Conservation (phyloP, 2,888 invertebrate genomes). For the Prosopocoilus inquinatus region DNA sequence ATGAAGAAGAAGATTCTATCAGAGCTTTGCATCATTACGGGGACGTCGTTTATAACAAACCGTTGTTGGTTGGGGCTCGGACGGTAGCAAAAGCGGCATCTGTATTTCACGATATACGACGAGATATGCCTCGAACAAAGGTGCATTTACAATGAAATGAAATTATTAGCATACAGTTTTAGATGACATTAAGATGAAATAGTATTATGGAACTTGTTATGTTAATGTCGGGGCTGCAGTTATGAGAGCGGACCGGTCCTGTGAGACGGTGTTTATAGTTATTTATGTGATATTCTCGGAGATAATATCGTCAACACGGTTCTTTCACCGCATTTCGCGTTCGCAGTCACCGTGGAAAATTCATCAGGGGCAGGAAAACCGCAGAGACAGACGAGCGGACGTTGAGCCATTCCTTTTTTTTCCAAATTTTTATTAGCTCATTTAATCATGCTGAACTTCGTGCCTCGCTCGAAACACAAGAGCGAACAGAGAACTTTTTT, state of each 20-base stretch:
- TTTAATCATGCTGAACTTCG: too few relatives aligned
- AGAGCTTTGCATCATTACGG: constrained; percentile 37
- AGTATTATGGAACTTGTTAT: constrained; percentile 51
- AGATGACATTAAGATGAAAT: constrained; percentile 53
- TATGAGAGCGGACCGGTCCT: constrained; percentile 41
- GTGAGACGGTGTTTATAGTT: constrained; percentile 46
- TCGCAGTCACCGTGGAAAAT: not conserved
- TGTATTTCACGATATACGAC: constrained; percentile 18
- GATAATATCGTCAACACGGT: constrained; percentile 37
- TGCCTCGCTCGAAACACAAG: too few relatives aligned
- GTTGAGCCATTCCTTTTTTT: too few relatives aligned
- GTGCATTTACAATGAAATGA: constrained; percentile 48
- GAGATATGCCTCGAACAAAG: constrained; percentile 44
- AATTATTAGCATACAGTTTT: constrained; percentile 51
- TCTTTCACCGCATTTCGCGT: constrained; percentile 20
- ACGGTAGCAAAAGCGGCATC: not conserved
- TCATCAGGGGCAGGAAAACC: too few relatives aligned
- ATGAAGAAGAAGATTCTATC: not conserved
- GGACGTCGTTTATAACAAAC: constrained; percentile 37
- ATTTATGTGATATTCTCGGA: constrained; percentile 47
- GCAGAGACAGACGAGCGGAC: too few relatives aligned
- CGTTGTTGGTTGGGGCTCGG: constrained; percentile 4
- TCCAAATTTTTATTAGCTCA: too few relatives aligned
- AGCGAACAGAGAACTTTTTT: too few relatives aligned
- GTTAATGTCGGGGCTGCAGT: constrained; percentile 43